Percentiles rank a stretch among this genome's conserved stretches.
These are phyloP conservation scores for Sterna hirundo DNA, from an alignment of 2,113 vertebrate genomes.

Conservation along the genomic window DNA sequence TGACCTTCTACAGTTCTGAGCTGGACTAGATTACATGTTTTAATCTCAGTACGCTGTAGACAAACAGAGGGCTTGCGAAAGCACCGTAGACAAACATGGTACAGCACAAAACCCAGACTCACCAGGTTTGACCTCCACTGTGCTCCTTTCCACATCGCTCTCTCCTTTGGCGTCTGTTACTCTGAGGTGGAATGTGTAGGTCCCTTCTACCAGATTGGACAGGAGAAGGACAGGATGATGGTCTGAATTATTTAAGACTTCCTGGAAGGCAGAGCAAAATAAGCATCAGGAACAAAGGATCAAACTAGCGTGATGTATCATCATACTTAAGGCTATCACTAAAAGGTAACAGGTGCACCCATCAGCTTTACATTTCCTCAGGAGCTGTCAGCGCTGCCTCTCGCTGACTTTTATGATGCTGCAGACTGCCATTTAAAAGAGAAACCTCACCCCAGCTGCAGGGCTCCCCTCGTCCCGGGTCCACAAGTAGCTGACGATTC, in stretches of 20 bases:
- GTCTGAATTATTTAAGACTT: slow-evolving; percentile 94
- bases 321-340: background rate
- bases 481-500: slow-evolving; percentile 89
- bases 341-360: background rate
- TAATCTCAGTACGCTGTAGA: background rate
- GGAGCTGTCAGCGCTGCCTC: background rate
- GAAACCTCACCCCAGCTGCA: slow-evolving; percentile 89
- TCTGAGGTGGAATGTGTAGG: slow-evolving; percentile 90
- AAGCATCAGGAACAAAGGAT: background rate
- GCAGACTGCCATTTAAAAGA: background rate
- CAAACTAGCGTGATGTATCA: background rate
- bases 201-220: slow-evolving; percentile 93
- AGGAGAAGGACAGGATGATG: slow-evolving; percentile 92
- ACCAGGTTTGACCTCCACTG: slow-evolving; percentile 92
- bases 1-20: background rate
- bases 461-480: slow-evolving; percentile 90
- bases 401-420: background rate
- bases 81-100: background rate
- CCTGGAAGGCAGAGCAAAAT: slow-evolving; percentile 73
- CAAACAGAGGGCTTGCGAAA: background rate
- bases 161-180: slow-evolving; percentile 97
- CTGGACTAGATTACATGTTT: background rate
- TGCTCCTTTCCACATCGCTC: slow-evolving; percentile 79
- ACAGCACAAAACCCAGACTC: slow-evolving; percentile 22
- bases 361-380: background rate